Evolutionary conservation across 2,888 invertebrate genomes (phyloP).

Genomic region (Kryphioiulus occultus): DNA sequence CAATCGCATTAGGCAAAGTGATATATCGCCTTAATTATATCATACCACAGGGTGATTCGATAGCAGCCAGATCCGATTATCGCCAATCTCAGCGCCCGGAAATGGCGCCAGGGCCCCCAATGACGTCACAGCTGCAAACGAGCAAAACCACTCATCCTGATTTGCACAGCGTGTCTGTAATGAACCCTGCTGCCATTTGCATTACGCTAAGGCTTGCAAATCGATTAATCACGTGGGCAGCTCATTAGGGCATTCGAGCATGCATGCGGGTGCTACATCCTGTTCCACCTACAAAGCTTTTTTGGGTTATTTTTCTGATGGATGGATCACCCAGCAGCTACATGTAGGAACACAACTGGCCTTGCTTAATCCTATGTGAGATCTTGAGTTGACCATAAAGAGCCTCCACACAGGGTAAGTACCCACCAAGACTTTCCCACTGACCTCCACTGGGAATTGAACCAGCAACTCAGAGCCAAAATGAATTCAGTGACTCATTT

Average conservation of each 20-base stretch:
- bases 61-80: not conserved
- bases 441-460: too few species aligned
- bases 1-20: conserved; percentile 22
- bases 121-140: not conserved
- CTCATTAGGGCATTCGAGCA: not conserved
- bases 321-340: too few species aligned
- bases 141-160: not conserved
- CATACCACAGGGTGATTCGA: not conserved
- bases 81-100: not conserved
- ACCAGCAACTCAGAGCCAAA: too few species aligned
- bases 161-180: not conserved
- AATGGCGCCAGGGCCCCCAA: not conserved
- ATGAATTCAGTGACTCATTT: too few species aligned
- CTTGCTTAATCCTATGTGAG: too few species aligned
- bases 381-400: too few species aligned
- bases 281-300: not conserved
- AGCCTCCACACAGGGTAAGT: too few species aligned
- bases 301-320: not conserved
- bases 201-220: not conserved
- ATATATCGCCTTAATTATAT: conserved; percentile 15
- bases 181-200: conserved; percentile 11
- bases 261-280: not conserved
- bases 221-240: conserved; percentile 18
- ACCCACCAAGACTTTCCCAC: too few species aligned
- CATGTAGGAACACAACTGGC: too few species aligned